Percentiles rank a stretch among this genome's conserved stretches.
phyloP scores from a whole-genome alignment of 2,797 vertebrate genomes.

The Megaceryle alcyon region DNA sequence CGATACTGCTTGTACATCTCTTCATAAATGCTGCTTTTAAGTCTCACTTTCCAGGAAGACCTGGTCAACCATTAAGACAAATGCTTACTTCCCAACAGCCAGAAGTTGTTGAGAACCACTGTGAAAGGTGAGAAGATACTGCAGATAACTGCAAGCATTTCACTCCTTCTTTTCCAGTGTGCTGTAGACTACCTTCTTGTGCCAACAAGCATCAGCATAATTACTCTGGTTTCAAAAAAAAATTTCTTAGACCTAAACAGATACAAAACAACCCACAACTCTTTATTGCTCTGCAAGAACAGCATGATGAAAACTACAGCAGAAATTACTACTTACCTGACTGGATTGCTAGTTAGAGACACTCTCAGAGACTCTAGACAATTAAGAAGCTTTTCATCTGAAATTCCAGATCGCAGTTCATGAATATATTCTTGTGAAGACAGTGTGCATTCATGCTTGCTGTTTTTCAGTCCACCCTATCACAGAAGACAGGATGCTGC shows the following conservation, averaged over 20 bases:
- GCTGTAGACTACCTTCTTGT: background rate
- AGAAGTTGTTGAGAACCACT: background rate
- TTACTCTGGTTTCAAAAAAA: background rate
- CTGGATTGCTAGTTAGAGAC: conserved; percentile 98
- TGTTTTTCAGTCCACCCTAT: conserved; percentile 96
- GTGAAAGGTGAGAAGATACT: background rate
- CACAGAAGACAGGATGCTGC: conserved; percentile 41
- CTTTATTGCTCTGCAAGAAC: background rate
- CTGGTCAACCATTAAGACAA: background rate
- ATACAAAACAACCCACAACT: background rate
- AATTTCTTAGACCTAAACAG: too few relatives aligned
- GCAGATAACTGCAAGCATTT: background rate
- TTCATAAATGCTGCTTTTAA: background rate
- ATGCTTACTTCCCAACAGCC: background rate
- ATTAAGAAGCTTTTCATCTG: conserved; percentile 95
- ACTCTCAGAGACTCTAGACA: conserved; percentile 96
- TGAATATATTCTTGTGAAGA: conserved; percentile 98
- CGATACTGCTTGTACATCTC: background rate
- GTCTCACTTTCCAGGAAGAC: background rate
- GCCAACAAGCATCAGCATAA: background rate
- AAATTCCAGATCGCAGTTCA: conserved; percentile 93
- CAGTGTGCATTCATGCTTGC: conserved; percentile 94
- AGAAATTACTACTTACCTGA: conserved; percentile 86
- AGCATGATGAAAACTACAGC: background rate
- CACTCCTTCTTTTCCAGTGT: background rate